A percentile compares a stretch with the other conserved stretches of the same genome.
These are phyloP conservation scores for Eublepharis macularius DNA, from an alignment of 2,113 vertebrate genomes.

Conservation along the genomic window DNA sequence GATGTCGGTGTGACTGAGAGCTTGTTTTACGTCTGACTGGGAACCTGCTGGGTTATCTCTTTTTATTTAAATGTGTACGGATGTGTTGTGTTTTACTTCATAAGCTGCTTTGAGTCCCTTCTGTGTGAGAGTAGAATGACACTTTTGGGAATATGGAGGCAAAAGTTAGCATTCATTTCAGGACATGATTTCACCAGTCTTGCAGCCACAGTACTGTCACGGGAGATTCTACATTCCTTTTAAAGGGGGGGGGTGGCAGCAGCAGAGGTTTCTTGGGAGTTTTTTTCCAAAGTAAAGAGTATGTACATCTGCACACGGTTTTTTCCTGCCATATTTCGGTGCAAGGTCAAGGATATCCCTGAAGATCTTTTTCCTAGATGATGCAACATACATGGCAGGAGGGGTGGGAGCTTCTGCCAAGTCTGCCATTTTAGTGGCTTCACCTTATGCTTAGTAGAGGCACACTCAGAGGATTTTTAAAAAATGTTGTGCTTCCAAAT, in stretches of 20 bases:
- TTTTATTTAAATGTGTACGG: no score
- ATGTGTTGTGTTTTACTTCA: no score
- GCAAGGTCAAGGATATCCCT: background rate
- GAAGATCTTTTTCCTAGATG: fast-evolving
- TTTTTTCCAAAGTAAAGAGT: background rate
- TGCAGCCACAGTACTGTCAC: background rate
- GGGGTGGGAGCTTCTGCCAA: no score
- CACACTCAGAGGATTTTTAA: background rate
- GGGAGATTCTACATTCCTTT: background rate
- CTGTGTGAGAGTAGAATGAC: no score
- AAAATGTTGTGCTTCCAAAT: background rate
- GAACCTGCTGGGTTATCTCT: no score
- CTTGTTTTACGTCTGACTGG: no score
- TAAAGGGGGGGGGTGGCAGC: background rate
- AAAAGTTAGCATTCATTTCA: background rate
- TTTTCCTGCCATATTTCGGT: fast-evolving
- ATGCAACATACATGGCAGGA: no score
- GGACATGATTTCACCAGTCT: background rate
- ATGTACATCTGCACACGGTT: background rate
- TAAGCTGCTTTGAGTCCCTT: no score
- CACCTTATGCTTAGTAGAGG: background rate
- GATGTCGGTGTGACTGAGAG: no score
- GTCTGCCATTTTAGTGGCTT: no score
- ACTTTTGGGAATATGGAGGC: no score
- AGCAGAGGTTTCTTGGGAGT: background rate